phyloP scores from a whole-genome alignment of 2,797 vertebrate genomes.

The Molossus alvarezi region DNA sequence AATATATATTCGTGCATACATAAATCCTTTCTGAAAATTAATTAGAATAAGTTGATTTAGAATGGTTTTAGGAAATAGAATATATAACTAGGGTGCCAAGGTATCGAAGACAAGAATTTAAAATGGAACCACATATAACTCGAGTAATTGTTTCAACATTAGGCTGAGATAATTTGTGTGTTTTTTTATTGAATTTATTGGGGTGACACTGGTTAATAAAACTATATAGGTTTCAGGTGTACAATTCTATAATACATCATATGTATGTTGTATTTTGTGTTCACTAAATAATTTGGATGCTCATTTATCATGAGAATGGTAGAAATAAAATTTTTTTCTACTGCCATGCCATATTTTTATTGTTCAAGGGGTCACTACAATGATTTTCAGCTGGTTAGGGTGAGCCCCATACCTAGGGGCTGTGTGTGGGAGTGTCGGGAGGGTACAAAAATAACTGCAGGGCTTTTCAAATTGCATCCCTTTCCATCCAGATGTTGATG shows the following conservation, averaged over 20 bases:
- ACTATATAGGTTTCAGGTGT: not conserved
- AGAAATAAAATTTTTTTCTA: not conserved
- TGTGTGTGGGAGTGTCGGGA: rapidly evolving
- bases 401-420: not conserved
- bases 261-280: not conserved
- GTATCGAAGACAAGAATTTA: slow-evolving; percentile 52
- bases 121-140: slow-evolving; percentile 22
- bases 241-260: not conserved
- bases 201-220: not conserved
- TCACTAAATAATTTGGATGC: not conserved
- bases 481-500: not conserved
- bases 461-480: not conserved
- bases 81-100: slow-evolving; percentile 44
- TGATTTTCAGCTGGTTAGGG: not conserved
- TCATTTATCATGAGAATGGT: slow-evolving; percentile 54
- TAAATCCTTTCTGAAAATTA: not conserved
- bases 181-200: not conserved
- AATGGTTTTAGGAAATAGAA: not conserved
- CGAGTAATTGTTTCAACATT: slow-evolving; percentile 33
- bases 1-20: not conserved
- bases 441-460: not conserved
- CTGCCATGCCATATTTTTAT: not conserved
- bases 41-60: slow-evolving; percentile 67
- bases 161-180: slow-evolving; percentile 1
- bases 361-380: not conserved